Percentiles rank a stretch among this genome's conserved stretches.
Conservation (phyloP, 2,888 invertebrate species). For the Catonia carolina region DNA sequence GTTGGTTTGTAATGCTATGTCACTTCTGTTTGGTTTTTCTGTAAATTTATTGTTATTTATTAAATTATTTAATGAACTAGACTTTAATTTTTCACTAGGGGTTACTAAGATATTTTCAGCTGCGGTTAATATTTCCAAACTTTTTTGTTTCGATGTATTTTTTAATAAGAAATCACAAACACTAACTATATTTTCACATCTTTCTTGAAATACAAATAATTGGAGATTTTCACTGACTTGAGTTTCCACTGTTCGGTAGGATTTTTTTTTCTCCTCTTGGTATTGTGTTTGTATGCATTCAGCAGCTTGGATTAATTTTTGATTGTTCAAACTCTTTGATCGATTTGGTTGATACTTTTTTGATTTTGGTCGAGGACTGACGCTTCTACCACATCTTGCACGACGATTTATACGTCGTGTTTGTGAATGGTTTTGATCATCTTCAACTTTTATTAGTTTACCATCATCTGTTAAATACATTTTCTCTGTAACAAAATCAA, state of each 20-base stretch:
- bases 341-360: neutral
- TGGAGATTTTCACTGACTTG: slow-evolving; percentile 20
- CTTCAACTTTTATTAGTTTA: slow-evolving; percentile 18
- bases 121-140: slow-evolving; percentile 20
- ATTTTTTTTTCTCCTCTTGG: slow-evolving; percentile 7
- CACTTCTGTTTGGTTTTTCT: too few relatives aligned
- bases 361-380: slow-evolving; percentile 17
- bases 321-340: slow-evolving; percentile 4
- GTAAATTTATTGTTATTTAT: too few relatives aligned
- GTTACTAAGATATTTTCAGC: slow-evolving; percentile 16
- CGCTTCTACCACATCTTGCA: slow-evolving; percentile 11
- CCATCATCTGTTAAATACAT: slow-evolving; percentile 51
- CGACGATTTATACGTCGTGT: neutral
- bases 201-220: slow-evolving; percentile 19
- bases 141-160: slow-evolving; percentile 18
- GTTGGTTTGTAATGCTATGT: too few relatives aligned
- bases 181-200: slow-evolving; percentile 20
- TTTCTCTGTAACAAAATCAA: slow-evolving; percentile 52
- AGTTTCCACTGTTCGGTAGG: slow-evolving; percentile 16
- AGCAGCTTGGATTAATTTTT: slow-evolving; percentile 1
- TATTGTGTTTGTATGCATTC: neutral
- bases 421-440: neutral
- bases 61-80: too few relatives aligned
- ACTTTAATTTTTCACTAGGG: neutral
- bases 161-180: slow-evolving; percentile 21